Evolutionary conservation across 2,797 vertebrate species (phyloP).

Genomic region (Capromys pilorides): DNA sequence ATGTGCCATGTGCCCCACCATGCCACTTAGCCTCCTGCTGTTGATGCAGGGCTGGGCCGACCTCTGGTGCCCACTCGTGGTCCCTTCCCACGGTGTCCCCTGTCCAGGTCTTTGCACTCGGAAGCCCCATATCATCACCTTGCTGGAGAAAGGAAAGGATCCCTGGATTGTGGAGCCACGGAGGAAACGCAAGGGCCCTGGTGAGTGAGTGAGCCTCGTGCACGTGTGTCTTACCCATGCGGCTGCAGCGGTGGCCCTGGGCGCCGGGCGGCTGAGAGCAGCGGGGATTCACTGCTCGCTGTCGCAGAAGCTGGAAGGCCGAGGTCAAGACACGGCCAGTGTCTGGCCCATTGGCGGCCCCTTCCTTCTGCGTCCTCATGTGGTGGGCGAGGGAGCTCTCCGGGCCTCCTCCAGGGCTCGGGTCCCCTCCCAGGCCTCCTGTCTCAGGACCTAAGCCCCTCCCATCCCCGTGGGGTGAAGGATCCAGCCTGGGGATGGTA

Average conservation of each 20-base stretch:
- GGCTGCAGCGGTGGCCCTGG: accelerated
- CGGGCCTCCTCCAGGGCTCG: not conserved
- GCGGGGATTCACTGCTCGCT: not conserved
- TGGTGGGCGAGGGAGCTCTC: not conserved
- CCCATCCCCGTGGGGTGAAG: not conserved
- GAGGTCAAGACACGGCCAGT: too few relatives aligned
- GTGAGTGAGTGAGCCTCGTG: conserved; percentile 56
- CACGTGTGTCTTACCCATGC: not conserved
- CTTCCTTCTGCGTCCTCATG: too few relatives aligned
- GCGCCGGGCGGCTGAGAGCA: not conserved
- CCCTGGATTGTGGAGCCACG: conserved; percentile 61
- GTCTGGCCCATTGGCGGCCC: not conserved
- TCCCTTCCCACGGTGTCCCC: accelerated
- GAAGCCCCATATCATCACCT: conserved; percentile 70
- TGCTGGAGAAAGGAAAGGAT: conserved; percentile 66
- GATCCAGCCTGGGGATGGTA: not conserved
- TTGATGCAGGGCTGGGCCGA: not conserved
- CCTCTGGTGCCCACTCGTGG: not conserved
- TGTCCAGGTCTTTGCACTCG: conserved; percentile 62
- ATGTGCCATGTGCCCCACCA: too few relatives aligned
- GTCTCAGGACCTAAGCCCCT: not conserved
- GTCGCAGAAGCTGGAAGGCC: too few relatives aligned
- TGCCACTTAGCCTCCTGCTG: too few relatives aligned
- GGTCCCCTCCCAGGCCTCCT: not conserved
- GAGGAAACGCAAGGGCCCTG: not conserved